Evolutionary conservation across 92 coral and sea anemone species (phyloP).

Genomic region (Epizoanthus rinbou): DNA sequence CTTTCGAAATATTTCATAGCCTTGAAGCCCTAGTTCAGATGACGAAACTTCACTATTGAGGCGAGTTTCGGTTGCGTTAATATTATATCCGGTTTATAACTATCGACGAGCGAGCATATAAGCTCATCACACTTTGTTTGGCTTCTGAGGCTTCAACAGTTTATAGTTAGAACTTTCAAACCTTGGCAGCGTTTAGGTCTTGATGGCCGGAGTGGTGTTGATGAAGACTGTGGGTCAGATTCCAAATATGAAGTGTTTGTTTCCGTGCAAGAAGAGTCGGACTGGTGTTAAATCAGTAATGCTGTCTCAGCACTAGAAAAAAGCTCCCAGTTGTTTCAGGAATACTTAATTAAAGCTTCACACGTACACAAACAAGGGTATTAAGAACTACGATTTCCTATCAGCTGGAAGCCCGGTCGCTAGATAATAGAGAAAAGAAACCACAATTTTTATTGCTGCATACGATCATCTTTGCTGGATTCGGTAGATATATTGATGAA

Average conservation of each 20-base stretch:
- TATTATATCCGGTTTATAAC: conserved; percentile 42
- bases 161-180: conserved; percentile 44
- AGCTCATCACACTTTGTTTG: conserved; percentile 20
- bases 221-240: not conserved
- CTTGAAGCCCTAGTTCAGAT: not conserved
- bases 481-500: too few species aligned
- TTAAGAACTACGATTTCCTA: too few species aligned
- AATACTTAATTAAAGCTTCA: too few species aligned
- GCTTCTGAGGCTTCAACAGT: conserved; percentile 50
- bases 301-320: not conserved
- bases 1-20: not conserved
- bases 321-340: too few species aligned
- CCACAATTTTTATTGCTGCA: too few species aligned
- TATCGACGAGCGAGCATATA: conserved; percentile 35
- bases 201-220: not conserved
- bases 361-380: too few species aligned
- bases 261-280: not conserved
- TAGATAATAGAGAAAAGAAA: too few species aligned
- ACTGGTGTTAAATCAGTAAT: not conserved
- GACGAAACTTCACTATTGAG: not conserved
- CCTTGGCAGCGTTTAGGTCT: not conserved
- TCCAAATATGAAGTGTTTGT: not conserved
- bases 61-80: conserved; percentile 60
- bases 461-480: too few species aligned
- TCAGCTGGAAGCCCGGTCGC: too few species aligned